phyloP scores from a whole-genome alignment of 2,888 invertebrate species.

The Automeris io region DNA sequence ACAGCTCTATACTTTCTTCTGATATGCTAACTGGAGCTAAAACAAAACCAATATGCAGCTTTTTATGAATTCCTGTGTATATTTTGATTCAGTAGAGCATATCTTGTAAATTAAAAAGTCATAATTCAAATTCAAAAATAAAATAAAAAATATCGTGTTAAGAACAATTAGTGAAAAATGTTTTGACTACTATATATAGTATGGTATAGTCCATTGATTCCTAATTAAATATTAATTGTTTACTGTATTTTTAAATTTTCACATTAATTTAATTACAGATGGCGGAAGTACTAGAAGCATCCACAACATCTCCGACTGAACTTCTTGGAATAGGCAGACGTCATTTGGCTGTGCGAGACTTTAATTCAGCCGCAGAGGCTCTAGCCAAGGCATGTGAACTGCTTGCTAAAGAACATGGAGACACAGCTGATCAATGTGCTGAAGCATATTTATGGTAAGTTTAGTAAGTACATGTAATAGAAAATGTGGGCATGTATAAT shows the following conservation, averaged over 20 bases:
- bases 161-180: no score
- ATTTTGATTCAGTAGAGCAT: no score
- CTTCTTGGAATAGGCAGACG: slow-evolving; percentile 85
- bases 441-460: slow-evolving; percentile 92
- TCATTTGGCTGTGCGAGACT: slow-evolving; percentile 86
- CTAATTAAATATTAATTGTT: background rate
- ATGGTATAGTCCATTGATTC: background rate
- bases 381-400: slow-evolving; percentile 85
- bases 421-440: slow-evolving; percentile 89
- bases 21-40: no score
- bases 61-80: no score
- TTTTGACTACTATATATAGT: no score
- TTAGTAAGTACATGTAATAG: background rate
- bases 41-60: no score
- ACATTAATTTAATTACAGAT: slow-evolving; percentile 67
- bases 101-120: no score
- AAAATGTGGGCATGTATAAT: background rate
- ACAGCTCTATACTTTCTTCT: no score
- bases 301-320: slow-evolving; percentile 69
- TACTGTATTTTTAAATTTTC: no score
- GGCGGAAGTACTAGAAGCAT: slow-evolving; percentile 74
- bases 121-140: no score
- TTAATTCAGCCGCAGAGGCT: slow-evolving; percentile 82
- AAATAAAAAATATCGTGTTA: no score
- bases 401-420: slow-evolving; percentile 86